These are phyloP conservation scores for Pseudomyrmex pallidus DNA, from an alignment of 1,140 invertebrate genomes.

Conservation along the genomic window DNA sequence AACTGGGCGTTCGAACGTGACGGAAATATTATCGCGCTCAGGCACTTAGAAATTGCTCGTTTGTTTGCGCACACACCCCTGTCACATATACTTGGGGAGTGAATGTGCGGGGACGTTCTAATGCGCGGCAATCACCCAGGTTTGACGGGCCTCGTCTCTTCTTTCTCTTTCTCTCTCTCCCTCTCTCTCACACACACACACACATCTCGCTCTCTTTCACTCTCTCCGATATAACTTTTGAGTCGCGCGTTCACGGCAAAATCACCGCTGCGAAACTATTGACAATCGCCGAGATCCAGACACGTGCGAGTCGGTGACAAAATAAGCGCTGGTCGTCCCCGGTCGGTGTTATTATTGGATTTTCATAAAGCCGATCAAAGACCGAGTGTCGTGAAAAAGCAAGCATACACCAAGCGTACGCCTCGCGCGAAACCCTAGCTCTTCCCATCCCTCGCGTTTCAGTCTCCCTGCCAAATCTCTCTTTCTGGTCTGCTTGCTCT, in stretches of 20 bases:
- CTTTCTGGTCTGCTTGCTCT: constrained; percentile 28
- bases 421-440: constrained; percentile 21
- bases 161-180: constrained; percentile 9
- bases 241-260: not conserved
- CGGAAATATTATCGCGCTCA: constrained; percentile 63
- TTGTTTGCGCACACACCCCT: constrained; percentile 52
- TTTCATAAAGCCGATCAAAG: constrained; percentile 75
- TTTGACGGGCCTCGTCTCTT: not conserved
- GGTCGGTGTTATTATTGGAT: constrained; percentile 71
- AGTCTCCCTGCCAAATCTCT: not conserved
- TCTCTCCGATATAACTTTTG: constrained; percentile 53
- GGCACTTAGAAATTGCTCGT: constrained; percentile 64
- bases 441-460: not conserved
- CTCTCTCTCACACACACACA: too few species aligned
- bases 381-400: constrained; percentile 55
- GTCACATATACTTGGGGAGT: not conserved
- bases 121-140: constrained; percentile 54
- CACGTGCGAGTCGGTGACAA: constrained; percentile 30
- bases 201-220: not conserved
- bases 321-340: constrained; percentile 32
- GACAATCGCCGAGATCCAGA: not conserved
- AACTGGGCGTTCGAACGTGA: constrained; percentile 60
- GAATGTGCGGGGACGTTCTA: constrained; percentile 7
- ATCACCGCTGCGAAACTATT: constrained; percentile 53
- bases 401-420: constrained; percentile 51